Evolutionary conservation across 2,797 vertebrate species (phyloP).

Genomic region (Morus bassanus): DNA sequence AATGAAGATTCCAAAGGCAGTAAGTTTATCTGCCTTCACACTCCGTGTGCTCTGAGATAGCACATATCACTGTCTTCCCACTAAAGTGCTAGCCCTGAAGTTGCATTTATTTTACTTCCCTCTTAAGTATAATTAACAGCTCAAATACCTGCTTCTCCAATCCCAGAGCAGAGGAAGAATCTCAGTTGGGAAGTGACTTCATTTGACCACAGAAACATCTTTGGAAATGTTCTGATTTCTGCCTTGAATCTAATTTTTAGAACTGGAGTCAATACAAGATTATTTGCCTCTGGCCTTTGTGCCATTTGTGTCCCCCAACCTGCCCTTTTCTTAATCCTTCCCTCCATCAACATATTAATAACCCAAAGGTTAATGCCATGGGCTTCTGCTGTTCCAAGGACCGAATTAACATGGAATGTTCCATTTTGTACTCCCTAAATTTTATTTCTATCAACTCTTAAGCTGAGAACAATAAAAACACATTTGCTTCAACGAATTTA

Average conservation of each 20-base stretch:
- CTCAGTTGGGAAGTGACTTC: background rate
- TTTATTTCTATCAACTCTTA: background rate
- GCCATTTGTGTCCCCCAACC: background rate
- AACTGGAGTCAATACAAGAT: background rate
- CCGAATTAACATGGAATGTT: background rate
- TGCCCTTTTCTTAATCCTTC: constrained; percentile 56
- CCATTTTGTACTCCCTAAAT: background rate
- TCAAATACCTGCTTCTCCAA: background rate
- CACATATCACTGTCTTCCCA: background rate
- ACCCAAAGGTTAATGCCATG: constrained; percentile 14
- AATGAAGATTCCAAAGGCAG: background rate
- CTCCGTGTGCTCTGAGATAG: background rate
- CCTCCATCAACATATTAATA: constrained; percentile 39
- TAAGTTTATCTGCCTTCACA: background rate
- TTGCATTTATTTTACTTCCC: background rate
- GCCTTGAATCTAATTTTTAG: background rate
- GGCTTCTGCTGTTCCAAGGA: background rate
- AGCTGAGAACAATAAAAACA: background rate
- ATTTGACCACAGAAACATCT: background rate
- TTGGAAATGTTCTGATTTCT: background rate
- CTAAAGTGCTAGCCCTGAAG: background rate
- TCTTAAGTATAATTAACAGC: background rate
- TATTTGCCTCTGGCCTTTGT: constrained; percentile 15
- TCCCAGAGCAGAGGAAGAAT: background rate
- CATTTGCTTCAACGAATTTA: background rate